Base-by-base conservation (phyloP, 2,888 invertebrate genomes). In the Liodrosophila aerea region DNA sequence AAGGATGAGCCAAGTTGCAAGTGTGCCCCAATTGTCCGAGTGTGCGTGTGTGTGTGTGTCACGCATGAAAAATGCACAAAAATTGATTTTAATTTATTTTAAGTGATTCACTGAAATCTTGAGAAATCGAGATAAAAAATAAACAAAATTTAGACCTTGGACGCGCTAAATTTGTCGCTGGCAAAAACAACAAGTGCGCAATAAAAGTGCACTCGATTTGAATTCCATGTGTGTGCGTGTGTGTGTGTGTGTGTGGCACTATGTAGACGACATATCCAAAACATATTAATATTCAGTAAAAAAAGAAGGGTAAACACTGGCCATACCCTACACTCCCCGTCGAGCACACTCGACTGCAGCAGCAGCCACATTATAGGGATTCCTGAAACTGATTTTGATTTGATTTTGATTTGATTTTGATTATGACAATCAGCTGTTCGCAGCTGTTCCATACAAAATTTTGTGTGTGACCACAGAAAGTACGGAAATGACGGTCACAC, bases 11-110 rank as follows among this genome's bases (percentile, higher is more conserved):
- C 81, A 80, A 73, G 49, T 65, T 50, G 15, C 7, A 5, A 29
- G 29, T 8, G 22, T 9, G 29, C 22, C 22, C n/a, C n/a, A n/a
- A n/a, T n/a, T n/a, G n/a, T 22, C 2, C 7, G 13, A 8, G 12
- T n/a, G 9, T 7, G 22, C 12, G 11, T 12, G 40, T 40, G 3
- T 22, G 39, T 51, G 15, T 63, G 44, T 34, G 70, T 66, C 71
- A 75, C 67, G 68, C 75, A 73, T 71, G 62, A 71, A 67, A 74
- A 75, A 54, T 75, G 64, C 68, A 75, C 72, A 67, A 76, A 69
- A 76, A 74, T 74, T 64, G 54, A 74, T 81, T 83, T 85, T 81
- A 80, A 81, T 81, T 81, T 85, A 85, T 81, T 83, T 85, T 83
- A 81, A 85, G 73, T 83, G 84, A 78, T 84, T 84, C 78, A 63